Evolutionary conservation across 2,113 vertebrate genomes (phyloP), one percentile per base, ranked within the genome.

Genomic region (Reinhardtius hippoglossoides): DNA sequence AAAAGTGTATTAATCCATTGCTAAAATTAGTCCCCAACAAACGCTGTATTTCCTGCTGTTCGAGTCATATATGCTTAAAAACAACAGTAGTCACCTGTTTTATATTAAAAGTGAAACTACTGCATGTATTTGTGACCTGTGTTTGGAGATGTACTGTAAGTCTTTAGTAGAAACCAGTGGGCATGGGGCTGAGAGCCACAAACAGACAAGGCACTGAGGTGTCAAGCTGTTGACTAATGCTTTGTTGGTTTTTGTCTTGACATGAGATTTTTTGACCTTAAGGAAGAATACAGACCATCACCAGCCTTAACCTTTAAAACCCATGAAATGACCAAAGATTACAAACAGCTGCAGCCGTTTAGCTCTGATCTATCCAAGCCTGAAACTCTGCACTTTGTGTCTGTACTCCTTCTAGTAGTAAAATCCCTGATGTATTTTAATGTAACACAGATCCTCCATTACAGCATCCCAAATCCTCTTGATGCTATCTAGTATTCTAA

Each of bases 391-490:
- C 18, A 63, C 20, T 24, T 27, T 55, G 14, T 69, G 26, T 59
- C 57, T 31, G 61, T 50, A 15, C 18, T 55, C 7, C 23, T 24
- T 67, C 20, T 61, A 24, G 74, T 31, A 54, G 55, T 56, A 54
- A 78, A 80, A 67, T 54, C 63, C 58, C n/a, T 23, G 35, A n/a
- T 70, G 16, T 61, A 59, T 58, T 75, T 71, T 26, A 75, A 65
- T 60, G 59, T 14, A 6, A 27, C 46, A 80, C 74, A 74, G 58
- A 61, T 58, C 42, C 35, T 37, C 13, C 67, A 72, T 58, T 74
- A 42, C 7, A n/a, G 18, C 59, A 40, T 4, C 23, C 8, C 40
- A 15, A 21, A 64, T 57, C 56, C n/a, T 26, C 23, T 56, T 76
- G 44, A 66, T 60, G 42, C 20, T 63, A 48, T 80, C 60, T 70